phyloP scores from a whole-genome alignment of 2,797 vertebrate species.

The Pteropus rufus region DNA sequence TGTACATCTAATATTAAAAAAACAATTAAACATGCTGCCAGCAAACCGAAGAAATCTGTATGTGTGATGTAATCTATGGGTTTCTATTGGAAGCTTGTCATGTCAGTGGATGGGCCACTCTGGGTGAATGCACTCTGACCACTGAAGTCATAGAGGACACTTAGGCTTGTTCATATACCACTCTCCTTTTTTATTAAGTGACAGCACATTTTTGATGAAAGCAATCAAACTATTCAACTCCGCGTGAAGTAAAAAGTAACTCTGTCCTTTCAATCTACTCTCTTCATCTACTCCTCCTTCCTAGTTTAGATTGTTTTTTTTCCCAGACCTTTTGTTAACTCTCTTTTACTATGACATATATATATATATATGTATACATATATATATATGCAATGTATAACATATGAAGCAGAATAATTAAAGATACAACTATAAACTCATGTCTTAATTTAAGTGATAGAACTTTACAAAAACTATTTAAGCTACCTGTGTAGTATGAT shows the following conservation, averaged over 20 bases:
- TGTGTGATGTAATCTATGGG: not conserved
- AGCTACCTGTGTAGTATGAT: not conserved
- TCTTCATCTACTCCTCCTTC: not conserved
- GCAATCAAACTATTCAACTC: not conserved
- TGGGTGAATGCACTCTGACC: no score
- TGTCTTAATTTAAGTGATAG: not conserved
- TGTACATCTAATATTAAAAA: not conserved
- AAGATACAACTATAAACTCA: not conserved
- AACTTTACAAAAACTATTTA: not conserved
- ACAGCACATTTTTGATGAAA: not conserved
- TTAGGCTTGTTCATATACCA: accelerated
- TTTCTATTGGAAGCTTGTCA: not conserved
- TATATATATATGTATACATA: no score
- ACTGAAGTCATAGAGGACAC: not conserved
- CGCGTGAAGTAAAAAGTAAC: not conserved
- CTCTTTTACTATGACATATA: not conserved
- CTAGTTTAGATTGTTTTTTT: not conserved
- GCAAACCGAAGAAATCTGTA: not conserved
- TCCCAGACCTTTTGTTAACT: not conserved
- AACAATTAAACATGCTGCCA: not conserved
- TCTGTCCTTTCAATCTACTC: not conserved
- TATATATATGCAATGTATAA: not conserved
- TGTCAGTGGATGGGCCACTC: not conserved
- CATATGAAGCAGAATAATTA: not conserved
- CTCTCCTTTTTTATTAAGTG: not conserved